A percentile compares a stretch with the other conserved stretches of the same genome.
Conservation (phyloP, 2,888 invertebrate species). For the Troides oblongomaculatus region DNA sequence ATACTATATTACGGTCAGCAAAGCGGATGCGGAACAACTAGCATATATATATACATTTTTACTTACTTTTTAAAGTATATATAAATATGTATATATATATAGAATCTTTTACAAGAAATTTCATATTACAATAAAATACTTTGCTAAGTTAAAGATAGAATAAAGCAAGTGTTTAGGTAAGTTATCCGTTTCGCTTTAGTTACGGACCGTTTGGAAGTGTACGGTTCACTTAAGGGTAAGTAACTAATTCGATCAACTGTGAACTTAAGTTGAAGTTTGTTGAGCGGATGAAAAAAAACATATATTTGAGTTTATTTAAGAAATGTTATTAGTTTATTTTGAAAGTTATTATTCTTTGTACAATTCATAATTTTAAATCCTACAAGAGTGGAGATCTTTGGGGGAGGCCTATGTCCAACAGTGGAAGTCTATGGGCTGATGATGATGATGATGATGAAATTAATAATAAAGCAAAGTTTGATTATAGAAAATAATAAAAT, state of each 20-base stretch:
- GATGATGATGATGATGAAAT: too few relatives aligned
- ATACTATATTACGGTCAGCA: too few relatives aligned
- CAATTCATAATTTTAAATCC: neutral
- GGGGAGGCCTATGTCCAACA: too few relatives aligned
- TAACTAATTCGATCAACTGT: conserved; percentile 12
- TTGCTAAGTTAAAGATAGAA: neutral
- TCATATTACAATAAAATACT: neutral
- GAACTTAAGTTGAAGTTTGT: conserved; percentile 4
- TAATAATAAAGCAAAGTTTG: too few relatives aligned
- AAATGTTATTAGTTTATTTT: neutral
- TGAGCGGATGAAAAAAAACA: conserved; percentile 1
- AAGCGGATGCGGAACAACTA: too few relatives aligned
- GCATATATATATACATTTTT: too few relatives aligned
- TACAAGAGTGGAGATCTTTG: too few relatives aligned
- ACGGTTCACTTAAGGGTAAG: conserved; percentile 8
- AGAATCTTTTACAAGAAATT: too few relatives aligned
- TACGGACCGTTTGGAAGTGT: neutral
- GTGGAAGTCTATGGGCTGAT: too few relatives aligned
- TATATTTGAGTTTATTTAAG: conserved; percentile 4
- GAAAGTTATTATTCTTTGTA: neutral
- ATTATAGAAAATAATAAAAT: too few relatives aligned
- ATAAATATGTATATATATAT: neutral
- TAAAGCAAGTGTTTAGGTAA: neutral
- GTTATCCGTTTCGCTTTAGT: conserved; percentile 1
- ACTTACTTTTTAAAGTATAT: too few relatives aligned